Evolutionary conservation across 2,888 invertebrate species (phyloP).

Genomic region (Drosophila flavopinicola): DNA sequence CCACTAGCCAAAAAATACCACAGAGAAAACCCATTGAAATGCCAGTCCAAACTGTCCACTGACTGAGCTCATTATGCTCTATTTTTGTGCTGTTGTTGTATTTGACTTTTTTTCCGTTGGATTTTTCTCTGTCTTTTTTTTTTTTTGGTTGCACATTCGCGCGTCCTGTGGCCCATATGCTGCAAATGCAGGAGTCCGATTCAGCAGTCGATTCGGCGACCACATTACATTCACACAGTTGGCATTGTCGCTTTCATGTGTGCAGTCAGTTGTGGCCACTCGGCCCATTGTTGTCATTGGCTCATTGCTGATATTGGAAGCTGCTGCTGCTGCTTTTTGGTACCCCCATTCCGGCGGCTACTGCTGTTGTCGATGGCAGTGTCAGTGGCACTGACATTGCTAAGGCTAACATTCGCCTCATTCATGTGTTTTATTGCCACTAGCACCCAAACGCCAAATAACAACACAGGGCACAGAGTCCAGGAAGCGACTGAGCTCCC

Average conservation of each 20-base stretch:
- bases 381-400: slow-evolving; percentile 60
- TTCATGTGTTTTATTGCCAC: slow-evolving; percentile 75
- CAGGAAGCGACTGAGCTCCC: slow-evolving; percentile 55
- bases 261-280: slow-evolving; percentile 58
- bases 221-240: slow-evolving; percentile 54
- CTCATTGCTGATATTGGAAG: slow-evolving; percentile 75
- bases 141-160: slow-evolving; percentile 34
- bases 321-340: slow-evolving; percentile 38
- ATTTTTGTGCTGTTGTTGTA: too few relatives aligned
- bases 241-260: slow-evolving; percentile 44
- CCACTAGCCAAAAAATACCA: slow-evolving; percentile 32
- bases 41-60: slow-evolving; percentile 37
- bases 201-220: slow-evolving; percentile 60
- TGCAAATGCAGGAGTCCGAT: slow-evolving; percentile 43
- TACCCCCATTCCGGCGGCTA: slow-evolving; percentile 8
- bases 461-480: slow-evolving; percentile 19
- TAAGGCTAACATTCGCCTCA: slow-evolving; percentile 66
- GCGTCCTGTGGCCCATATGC: slow-evolving; percentile 48
- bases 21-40: slow-evolving; percentile 40
- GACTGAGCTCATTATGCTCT: slow-evolving; percentile 69
- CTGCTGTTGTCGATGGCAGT: slow-evolving; percentile 51
- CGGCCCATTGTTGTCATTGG: slow-evolving; percentile 72
- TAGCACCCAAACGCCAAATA: slow-evolving; percentile 42
- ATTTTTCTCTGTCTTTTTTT: slow-evolving; percentile 1
- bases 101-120: slow-evolving; percentile 11